These are phyloP conservation scores for Erebia ligea DNA, from an alignment of 2,888 invertebrate species.

Conservation along the genomic window DNA sequence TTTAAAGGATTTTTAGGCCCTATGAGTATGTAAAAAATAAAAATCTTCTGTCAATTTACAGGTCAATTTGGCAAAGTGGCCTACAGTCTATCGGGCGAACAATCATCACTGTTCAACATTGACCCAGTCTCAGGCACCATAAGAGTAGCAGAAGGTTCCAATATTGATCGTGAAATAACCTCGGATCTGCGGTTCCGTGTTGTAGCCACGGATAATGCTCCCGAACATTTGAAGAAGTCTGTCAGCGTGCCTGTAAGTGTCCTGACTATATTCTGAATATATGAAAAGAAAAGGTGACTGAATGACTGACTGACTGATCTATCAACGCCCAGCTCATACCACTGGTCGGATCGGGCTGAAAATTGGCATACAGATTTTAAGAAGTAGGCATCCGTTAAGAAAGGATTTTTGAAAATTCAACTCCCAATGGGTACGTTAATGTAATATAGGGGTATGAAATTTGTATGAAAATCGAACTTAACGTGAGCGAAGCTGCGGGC, in stretches of 20 bases:
- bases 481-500: too few species aligned
- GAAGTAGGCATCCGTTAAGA: too few species aligned
- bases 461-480: too few species aligned
- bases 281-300: too few species aligned
- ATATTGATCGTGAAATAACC: constrained; percentile 90
- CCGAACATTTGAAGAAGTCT: constrained; percentile 85
- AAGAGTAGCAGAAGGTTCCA: constrained; percentile 87
- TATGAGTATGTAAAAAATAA: background rate
- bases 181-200: constrained; percentile 89
- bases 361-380: too few species aligned
- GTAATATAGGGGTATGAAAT: too few species aligned
- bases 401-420: too few species aligned
- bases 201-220: constrained; percentile 91
- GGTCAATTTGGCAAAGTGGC: constrained; percentile 89
- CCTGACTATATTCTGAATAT: background rate
- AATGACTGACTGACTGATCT: too few species aligned
- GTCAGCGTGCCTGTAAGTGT: constrained; percentile 88
- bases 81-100: constrained; percentile 90
- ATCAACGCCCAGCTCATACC: too few species aligned
- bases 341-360: too few species aligned
- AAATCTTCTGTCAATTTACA: constrained; percentile 42
- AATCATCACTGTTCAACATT: constrained; percentile 88
- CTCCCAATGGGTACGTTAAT: too few species aligned
- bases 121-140: constrained; percentile 89
- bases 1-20: too few species aligned